Base-by-base conservation (phyloP, 2,888 invertebrate species). In the Lasioglossum villosulum region DNA sequence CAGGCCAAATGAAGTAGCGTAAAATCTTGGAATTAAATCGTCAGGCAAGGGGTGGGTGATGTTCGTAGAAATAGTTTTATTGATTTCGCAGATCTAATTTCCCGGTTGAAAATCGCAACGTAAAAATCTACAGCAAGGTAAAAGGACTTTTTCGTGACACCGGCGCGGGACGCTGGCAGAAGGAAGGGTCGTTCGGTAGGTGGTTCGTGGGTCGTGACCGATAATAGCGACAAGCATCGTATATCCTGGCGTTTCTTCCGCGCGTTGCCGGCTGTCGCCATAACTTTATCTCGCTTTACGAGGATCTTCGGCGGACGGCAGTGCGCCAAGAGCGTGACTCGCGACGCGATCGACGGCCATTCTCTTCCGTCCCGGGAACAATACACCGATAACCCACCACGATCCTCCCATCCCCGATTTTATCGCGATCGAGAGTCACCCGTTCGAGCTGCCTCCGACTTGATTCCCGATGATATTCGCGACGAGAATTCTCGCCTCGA, bases 331-430 rank as follows among this genome's bases (percentile, higher is more conserved):
- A 30, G 73, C 73, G 73, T 73, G 30, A 45, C 39, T 42, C 78
- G 70, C 70, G 78, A 78, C 75, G 68, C 78, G 84, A 75, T 78
- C 66, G 14, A 71, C 45, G 84, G 84, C 84, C 14, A 59, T 59
- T 59, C 59, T 59, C 59, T 59, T 59, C 27, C 59, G 59, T 5
- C 14, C 27, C 30, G 6, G 37, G 16, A 68, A 68, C 59, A 27
- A 59, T 59, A 59, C 59, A 59, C 59, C 59, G 27, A 14, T 59
- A 59, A 59, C 59, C 59, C 14, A 27, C 27, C 59, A 27, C 59
- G 59, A 59, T 59, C 59, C 59, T 23, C 59, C 27, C 59, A 59
- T 27, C 14, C 59, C 0, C 59, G 59, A 59, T 59, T 59, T 59
- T 59, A 59, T 59, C 59, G 59, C n/a, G 59, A 27, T 59, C 56